Conservation (phyloP, 2,797 vertebrate genomes). For the Tympanoctomys barrerae region DNA sequence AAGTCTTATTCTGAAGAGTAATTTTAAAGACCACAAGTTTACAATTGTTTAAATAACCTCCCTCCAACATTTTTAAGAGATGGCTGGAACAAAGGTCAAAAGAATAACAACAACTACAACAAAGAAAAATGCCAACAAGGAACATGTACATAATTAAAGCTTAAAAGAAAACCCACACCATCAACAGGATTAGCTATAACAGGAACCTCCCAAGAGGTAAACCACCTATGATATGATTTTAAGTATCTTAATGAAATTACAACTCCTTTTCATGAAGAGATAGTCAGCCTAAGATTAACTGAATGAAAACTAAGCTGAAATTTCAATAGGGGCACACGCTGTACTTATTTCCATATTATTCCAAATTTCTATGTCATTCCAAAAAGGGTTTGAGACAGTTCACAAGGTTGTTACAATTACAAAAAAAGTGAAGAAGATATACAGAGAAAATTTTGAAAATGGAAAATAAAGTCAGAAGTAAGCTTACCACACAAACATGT, state of each 20-base stretch:
- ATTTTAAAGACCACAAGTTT: conserved; percentile 54
- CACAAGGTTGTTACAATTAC: not conserved
- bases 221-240: not conserved
- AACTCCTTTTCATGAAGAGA: conserved; percentile 28
- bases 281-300: conserved; percentile 41
- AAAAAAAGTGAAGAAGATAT: conserved; percentile 28
- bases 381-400: conserved; percentile 48
- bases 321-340: conserved; percentile 53
- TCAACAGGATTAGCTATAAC: conserved; percentile 52
- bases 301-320: conserved; percentile 63
- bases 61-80: conserved; percentile 28
- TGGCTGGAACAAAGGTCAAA: conserved; percentile 62
- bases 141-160: conserved; percentile 42
- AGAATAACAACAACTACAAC: conserved; percentile 46
- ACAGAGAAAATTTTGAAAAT: conserved; percentile 44
- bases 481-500: not conserved
- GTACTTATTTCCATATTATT: conserved; percentile 45
- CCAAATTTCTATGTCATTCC: conserved; percentile 48
- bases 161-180: conserved; percentile 59
- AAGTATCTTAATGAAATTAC: conserved; percentile 65
- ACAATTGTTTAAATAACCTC: conserved; percentile 40
- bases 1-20: conserved; percentile 39
- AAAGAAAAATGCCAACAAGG: conserved; percentile 56
- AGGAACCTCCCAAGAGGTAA: conserved; percentile 59
- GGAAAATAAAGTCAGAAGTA: conserved; percentile 18